A percentile compares a stretch with the other conserved stretches of the same genome.
These are phyloP conservation scores for Serilophus lunatus DNA, from an alignment of 2,113 vertebrate genomes.

Conservation along the genomic window DNA sequence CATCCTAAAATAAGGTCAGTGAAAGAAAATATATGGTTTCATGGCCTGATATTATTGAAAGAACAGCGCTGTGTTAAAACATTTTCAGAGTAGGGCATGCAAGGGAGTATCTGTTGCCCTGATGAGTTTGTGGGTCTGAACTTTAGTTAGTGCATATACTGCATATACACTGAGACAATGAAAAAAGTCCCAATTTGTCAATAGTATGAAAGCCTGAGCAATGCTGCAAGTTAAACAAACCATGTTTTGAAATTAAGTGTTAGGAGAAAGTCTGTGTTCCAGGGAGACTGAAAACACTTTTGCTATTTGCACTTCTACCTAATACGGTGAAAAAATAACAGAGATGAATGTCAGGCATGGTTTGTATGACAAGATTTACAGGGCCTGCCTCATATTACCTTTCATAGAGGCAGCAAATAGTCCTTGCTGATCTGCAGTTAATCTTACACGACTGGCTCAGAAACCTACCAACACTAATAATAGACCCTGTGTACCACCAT, in stretches of 20 bases:
- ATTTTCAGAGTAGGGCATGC: background rate
- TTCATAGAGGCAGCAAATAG: conserved; percentile 75
- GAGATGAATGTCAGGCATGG: conserved; percentile 39
- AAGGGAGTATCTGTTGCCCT: background rate
- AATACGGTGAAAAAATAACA: conserved; percentile 46
- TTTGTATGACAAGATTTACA: conserved; percentile 51
- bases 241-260: background rate
- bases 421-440: conserved; percentile 73
- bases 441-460: conserved; percentile 66
- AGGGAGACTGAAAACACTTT: background rate
- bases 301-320: conserved; percentile 8
- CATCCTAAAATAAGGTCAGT: background rate
- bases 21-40: background rate
- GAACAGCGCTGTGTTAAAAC: background rate
- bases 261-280: background rate
- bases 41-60: background rate
- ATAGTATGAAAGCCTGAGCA: background rate
- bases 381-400: conserved; percentile 67
- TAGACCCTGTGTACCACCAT: conserved; percentile 42
- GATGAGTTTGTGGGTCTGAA: background rate
- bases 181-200: background rate
- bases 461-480: conserved; percentile 72
- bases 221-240: background rate
- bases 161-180: background rate
- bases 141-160: background rate